Percentiles rank a stretch among this genome's conserved stretches.
phyloP scores from a whole-genome alignment of 2,888 invertebrate genomes.

The Phyto melanocephala region DNA sequence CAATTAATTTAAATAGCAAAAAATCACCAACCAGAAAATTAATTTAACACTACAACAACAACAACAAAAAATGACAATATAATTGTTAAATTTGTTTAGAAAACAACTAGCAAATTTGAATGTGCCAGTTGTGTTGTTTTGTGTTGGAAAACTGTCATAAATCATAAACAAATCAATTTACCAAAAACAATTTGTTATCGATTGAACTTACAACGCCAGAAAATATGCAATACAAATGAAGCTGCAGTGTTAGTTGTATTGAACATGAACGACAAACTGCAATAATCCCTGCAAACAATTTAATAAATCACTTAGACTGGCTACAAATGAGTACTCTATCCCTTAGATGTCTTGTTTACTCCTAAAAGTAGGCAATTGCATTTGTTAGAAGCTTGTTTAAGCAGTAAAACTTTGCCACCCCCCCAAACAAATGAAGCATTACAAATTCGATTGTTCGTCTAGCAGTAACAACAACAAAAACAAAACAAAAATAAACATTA shows the following conservation, averaged over 20 bases:
- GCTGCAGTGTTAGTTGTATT: too few relatives aligned
- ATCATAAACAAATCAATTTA: constrained; percentile 65
- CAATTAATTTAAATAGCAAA: neutral
- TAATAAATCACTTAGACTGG: constrained; percentile 74
- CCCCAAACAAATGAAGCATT: constrained; percentile 56
- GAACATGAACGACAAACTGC: constrained; percentile 25
- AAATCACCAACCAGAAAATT: constrained; percentile 39
- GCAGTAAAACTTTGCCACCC: constrained; percentile 49
- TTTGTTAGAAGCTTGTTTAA: neutral
- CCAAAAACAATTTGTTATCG: constrained; percentile 57
- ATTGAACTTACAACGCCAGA: constrained; percentile 13
- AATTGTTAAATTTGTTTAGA: constrained; percentile 11
- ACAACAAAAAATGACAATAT: neutral
- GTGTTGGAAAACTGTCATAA: constrained; percentile 51
- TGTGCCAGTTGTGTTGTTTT: neutral
- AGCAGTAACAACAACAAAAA: neutral
- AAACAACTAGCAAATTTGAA: neutral
- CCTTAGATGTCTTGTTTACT: neutral
- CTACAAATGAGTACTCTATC: neutral
- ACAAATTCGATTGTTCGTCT: constrained; percentile 38
- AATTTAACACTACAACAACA: neutral
- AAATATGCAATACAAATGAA: neutral
- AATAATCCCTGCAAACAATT: constrained; percentile 70
- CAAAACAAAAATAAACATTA: constrained; percentile 70
- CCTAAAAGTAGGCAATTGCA: constrained; percentile 27